phyloP scores from a whole-genome alignment of 1,140 invertebrate genomes.

The Eciton burchellii region DNA sequence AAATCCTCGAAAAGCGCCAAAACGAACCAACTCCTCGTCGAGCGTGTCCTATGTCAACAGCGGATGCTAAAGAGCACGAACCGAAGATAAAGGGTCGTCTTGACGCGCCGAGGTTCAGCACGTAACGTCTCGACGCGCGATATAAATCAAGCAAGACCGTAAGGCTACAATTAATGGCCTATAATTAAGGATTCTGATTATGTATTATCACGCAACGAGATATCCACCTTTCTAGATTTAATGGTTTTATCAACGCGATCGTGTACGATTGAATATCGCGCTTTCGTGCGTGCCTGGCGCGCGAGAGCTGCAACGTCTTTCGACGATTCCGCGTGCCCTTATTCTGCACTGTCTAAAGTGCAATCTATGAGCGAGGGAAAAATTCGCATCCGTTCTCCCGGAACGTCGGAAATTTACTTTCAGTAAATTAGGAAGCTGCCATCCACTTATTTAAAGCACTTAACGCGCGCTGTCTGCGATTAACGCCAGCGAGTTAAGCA shows the following conservation, averaged over 20 bases:
- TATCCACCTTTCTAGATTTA: not conserved
- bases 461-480: not conserved
- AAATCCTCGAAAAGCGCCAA: slow-evolving; percentile 22
- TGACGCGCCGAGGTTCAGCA: not conserved
- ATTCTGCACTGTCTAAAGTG: not conserved
- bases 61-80: not conserved
- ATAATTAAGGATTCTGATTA: not conserved
- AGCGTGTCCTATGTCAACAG: not conserved
- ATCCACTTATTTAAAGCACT: not conserved
- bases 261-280: not conserved
- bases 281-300: too few species aligned
- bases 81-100: not conserved
- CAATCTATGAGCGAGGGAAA: not conserved
- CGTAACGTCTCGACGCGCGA: not conserved
- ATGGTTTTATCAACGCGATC: not conserved
- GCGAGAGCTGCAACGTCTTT: not conserved
- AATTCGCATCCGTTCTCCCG: not conserved
- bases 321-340: not conserved
- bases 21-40: slow-evolving; percentile 13
- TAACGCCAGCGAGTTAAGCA: too few species aligned
- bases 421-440: not conserved
- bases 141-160: not conserved
- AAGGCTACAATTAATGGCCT: not conserved
- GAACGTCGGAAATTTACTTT: not conserved
- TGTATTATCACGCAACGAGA: not conserved